Percentiles rank a stretch among this genome's conserved stretches.
Evolutionary conservation across 1,140 invertebrate genomes (phyloP).

Genomic region (Drosophila micromelanica): DNA sequence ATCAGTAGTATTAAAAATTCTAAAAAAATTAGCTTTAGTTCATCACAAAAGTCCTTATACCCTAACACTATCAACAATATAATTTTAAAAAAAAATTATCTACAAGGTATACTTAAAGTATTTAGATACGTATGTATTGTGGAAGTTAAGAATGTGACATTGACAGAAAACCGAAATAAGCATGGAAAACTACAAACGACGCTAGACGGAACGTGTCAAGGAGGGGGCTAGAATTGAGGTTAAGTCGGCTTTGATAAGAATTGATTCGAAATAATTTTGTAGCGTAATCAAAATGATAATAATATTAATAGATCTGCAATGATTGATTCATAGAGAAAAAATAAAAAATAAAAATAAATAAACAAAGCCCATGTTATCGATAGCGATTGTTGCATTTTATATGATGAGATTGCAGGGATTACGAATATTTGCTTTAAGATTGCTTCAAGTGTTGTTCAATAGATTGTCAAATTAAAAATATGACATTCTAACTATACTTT

Average conservation of each 20-base stretch:
- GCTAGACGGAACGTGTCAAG: background rate
- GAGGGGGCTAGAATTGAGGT: background rate
- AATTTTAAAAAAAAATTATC: background rate
- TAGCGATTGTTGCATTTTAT: conserved; percentile 6
- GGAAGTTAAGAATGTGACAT: conserved; percentile 20
- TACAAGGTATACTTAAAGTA: conserved; percentile 4
- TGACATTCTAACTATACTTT: background rate
- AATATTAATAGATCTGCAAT: conserved; percentile 19
- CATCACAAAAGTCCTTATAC: background rate
- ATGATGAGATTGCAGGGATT: conserved; percentile 9
- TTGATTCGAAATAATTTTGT: background rate
- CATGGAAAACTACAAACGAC: conserved; percentile 1
- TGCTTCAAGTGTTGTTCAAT: conserved; percentile 12
- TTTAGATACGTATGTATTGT: background rate
- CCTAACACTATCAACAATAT: background rate
- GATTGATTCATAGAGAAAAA: conserved; percentile 28
- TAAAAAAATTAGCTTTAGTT: too few species aligned
- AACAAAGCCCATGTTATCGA: conserved; percentile 3
- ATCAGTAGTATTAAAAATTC: too few species aligned
- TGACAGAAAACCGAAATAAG: background rate
- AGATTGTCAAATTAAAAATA: background rate
- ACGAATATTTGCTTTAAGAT: background rate
- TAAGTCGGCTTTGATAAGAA: background rate
- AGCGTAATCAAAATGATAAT: background rate
- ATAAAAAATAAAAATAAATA: background rate